Evolutionary conservation across 2,797 vertebrate species (phyloP), one percentile per base, ranked within the genome.

Genomic region (Adelosebastes latens): DNA sequence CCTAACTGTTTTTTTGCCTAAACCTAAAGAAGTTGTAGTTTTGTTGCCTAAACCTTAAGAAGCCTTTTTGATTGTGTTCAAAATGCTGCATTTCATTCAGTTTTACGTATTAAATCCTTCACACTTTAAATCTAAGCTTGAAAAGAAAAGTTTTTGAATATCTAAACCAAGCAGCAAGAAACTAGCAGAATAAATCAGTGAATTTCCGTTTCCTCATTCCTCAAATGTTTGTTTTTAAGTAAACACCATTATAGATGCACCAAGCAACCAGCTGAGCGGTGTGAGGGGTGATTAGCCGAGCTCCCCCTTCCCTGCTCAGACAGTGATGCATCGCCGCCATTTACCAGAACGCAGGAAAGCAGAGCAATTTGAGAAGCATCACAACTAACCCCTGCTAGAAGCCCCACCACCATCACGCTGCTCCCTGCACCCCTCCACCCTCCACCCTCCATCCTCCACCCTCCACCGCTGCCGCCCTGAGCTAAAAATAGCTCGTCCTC

Each of bases 401-500:
- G 32, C 79, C 60, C 68, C 64, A 42, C 53, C 64, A 13, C 68
- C 75, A 71, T 75, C 87, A 63, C 69, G 8, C 74, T 29, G 77
- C 78, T 82, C 73, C 20, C 63, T 32, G 53, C 73, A n/a, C 13
- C 29, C 56, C 16, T 8, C 32, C 49, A 9, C 80, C 58, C 32
- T 25, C 63, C 66, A 32, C 32, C 61, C 4, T 10, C 67, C 79
- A 64, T 24, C 56, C 46, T 29, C 20, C 18, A 22, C 34, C 29
- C 29, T 22, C 77, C 63, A 10, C 70, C 76, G n/a, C 68, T 53
- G 5, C 69, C 60, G n/a, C 71, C 66, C 77, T 55, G 85, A 71
- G 83, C 93, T 95, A 95, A 92, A 94, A 94, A 94, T 95, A 95
- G 89, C 89, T 53, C 18, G 72, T 85, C 88, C 86, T 85, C 88